These are phyloP conservation scores for Platanista minor DNA, from an alignment of 2,113 vertebrate species.

Conservation along the genomic window DNA sequence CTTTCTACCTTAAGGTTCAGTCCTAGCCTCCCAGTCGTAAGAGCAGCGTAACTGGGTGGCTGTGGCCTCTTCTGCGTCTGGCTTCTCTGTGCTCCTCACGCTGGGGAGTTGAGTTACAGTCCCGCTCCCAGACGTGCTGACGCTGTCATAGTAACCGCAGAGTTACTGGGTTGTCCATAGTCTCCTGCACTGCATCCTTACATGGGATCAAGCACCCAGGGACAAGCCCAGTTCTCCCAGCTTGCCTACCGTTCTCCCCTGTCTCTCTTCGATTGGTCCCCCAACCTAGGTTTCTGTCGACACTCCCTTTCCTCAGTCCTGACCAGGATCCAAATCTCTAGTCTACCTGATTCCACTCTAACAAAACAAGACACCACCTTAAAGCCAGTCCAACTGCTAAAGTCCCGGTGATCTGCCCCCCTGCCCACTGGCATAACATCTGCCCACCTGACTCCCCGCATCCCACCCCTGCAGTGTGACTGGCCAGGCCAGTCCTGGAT, in stretches of 20 bases:
- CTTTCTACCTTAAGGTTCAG: not conserved
- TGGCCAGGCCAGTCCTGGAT: not conserved
- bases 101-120: not conserved
- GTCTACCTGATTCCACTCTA: not conserved
- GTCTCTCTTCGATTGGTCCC: no score
- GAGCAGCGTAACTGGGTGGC: not conserved
- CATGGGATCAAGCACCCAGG: no score
- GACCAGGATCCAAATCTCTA: not conserved
- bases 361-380: not conserved
- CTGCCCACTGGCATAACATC: not conserved
- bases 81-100: fast-evolving
- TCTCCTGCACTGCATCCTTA: not conserved
- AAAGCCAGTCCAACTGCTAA: not conserved
- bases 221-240: not conserved
- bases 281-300: not conserved
- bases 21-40: not conserved
- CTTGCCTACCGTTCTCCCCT: no score
- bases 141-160: fast-evolving
- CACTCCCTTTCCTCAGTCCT: not conserved
- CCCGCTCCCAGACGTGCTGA: not conserved
- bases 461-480: not conserved
- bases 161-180: not conserved
- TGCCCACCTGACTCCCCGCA: no score
- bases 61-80: fast-evolving
- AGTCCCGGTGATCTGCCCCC: not conserved